Evolutionary conservation across 2,888 invertebrate genomes (phyloP).

Genomic region (Exocentrus adspersus): DNA sequence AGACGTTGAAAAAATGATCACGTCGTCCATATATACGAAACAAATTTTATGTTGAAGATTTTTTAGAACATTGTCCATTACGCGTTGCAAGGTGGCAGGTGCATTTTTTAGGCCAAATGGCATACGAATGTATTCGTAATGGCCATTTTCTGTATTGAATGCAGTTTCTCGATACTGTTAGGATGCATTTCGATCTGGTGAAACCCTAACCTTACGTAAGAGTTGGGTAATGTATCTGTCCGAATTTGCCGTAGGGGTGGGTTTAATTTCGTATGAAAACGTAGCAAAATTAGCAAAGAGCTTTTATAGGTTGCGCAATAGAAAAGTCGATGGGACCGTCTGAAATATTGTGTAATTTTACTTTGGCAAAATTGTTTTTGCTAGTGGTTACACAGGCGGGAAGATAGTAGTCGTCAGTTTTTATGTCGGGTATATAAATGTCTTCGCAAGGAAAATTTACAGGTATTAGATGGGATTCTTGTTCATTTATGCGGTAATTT

Average conservation of each 20-base stretch:
- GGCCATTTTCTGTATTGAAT: background rate
- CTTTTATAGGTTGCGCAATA: slow-evolving; percentile 2
- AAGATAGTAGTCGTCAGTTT: slow-evolving; percentile 7
- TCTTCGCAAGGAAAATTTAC: slow-evolving; percentile 4
- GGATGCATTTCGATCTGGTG: slow-evolving; percentile 10
- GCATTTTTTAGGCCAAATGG: slow-evolving; percentile 5
- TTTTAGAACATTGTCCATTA: slow-evolving; percentile 44
- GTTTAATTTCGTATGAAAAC: background rate
- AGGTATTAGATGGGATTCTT: slow-evolving; percentile 16
- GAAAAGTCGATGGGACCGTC: slow-evolving; percentile 5
- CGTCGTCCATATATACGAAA: slow-evolving; percentile 38
- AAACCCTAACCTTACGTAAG: slow-evolving; percentile 3
- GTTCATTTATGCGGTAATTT: slow-evolving; percentile 13
- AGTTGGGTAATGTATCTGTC: background rate
- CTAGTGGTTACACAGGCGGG: slow-evolving; percentile 10
- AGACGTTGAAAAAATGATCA: slow-evolving; percentile 29
- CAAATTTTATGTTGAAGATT: slow-evolving; percentile 40
- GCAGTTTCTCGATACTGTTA: background rate
- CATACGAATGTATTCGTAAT: slow-evolving; percentile 16
- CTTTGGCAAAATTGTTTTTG: slow-evolving; percentile 6
- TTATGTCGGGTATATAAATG: slow-evolving; percentile 12
- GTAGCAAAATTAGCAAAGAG: background rate
- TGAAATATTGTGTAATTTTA: slow-evolving; percentile 4
- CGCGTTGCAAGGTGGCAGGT: background rate
- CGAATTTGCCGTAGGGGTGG: background rate